Conservation (phyloP, 2,113 vertebrate species). For the Megaleporinus macrocephalus region DNA sequence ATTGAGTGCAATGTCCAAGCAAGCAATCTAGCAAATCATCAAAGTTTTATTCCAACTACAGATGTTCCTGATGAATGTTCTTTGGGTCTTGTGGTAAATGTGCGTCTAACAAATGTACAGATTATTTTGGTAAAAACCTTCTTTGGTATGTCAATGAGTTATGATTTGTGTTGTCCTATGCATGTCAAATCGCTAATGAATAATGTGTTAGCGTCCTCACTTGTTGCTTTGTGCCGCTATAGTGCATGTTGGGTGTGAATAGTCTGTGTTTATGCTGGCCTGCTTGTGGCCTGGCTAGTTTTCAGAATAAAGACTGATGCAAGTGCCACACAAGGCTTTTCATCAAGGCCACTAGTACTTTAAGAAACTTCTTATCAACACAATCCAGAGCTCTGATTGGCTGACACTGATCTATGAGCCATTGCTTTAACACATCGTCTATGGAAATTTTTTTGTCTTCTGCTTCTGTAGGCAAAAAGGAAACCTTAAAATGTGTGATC, state of each 20-base stretch:
- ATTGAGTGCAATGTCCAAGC: neutral
- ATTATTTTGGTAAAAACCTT: too few species aligned
- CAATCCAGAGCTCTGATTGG: constrained; percentile 53
- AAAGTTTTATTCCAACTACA: neutral
- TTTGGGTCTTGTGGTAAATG: too few species aligned
- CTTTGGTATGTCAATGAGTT: neutral
- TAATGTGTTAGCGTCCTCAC: too few species aligned
- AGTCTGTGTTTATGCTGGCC: neutral
- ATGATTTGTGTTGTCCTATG: neutral
- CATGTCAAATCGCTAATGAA: neutral
- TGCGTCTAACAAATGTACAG: too few species aligned
- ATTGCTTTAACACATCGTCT: constrained; percentile 40
- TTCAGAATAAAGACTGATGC: constrained; percentile 55
- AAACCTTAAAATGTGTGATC: constrained; percentile 36
- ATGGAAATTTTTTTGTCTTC: constrained; percentile 25
- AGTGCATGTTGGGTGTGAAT: neutral
- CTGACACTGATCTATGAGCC: constrained; percentile 53
- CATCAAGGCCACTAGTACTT: constrained; percentile 50
- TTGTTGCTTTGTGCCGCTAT: neutral
- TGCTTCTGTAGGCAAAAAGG: constrained; percentile 38
- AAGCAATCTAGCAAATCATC: neutral
- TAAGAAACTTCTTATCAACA: constrained; percentile 43
- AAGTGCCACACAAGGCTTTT: constrained; percentile 43
- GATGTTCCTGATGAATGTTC: neutral
- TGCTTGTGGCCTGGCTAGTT: constrained; percentile 8